Conservation (phyloP, 2,797 vertebrate genomes). For the Kryptopterus vitreolus region DNA sequence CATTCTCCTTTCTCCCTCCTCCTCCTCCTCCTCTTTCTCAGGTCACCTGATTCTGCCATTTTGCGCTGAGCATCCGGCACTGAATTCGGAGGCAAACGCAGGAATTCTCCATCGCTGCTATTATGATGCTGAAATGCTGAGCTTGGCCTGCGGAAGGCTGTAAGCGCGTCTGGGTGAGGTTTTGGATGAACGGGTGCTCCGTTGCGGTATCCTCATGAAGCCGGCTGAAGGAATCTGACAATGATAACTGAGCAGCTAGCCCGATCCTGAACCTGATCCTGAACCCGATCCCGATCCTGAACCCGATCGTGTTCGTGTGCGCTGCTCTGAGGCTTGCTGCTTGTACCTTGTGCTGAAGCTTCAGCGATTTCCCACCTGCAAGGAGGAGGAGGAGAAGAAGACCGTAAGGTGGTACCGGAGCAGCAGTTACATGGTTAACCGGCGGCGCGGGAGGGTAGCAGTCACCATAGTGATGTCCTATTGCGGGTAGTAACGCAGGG, state of each 20-base stretch:
- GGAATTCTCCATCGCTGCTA: constrained; percentile 44
- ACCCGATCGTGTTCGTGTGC: background rate
- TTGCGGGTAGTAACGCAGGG: constrained; percentile 44
- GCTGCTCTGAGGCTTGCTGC: constrained; percentile 30
- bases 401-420: constrained; percentile 2
- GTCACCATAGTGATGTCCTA: constrained; percentile 50
- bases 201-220: background rate
- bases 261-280: constrained; percentile 7
- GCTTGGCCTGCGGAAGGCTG: constrained; percentile 17
- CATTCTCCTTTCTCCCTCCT: constrained; percentile 60
- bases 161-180: constrained; percentile 9
- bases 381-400: too few relatives aligned
- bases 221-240: constrained; percentile 51
- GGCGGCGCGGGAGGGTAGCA: constrained; percentile 53
- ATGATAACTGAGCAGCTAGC: constrained; percentile 36
- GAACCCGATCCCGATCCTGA: background rate
- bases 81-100: constrained; percentile 34
- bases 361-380: background rate
- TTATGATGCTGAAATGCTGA: constrained; percentile 37
- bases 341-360: constrained; percentile 16
- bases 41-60: constrained; percentile 84
- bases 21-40: constrained; percentile 58
- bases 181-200: constrained; percentile 2
- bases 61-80: constrained; percentile 66
- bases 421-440: constrained; percentile 60